Evolutionary conservation across 2,113 vertebrate species (phyloP), one percentile per base, ranked within the genome.

Genomic region (Eleginops maclovinus): DNA sequence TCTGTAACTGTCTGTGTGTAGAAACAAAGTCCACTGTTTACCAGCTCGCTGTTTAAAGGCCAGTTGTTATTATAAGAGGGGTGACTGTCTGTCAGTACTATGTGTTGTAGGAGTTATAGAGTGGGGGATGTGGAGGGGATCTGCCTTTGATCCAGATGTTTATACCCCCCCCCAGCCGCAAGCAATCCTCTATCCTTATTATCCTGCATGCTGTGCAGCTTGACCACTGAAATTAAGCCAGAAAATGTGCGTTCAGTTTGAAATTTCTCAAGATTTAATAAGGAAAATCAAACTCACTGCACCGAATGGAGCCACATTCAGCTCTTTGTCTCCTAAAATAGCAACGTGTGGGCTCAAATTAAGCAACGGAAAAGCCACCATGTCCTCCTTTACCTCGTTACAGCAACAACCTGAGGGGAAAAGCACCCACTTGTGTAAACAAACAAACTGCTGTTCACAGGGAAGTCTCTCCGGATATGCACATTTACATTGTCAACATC

Each of bases 121-220:
- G 76, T 71, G 62, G 63, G 82, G 79, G 68, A 46, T 54, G 77
- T 22, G 69, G 43, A 22, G 49, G 64, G 66, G 59, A 71, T 82
- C 64, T 65, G 72, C 76, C 50, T 65, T 71, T 87, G 84, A 56
- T 58, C 86, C 77, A 91, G 85, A 85, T 90, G 85, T 81, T 86
- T 81, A 64, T 12, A 68, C 5, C 8, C 59, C 62, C 9, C 64
- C 60, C 49, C 54, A 24, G 26, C 75, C 58, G n/a, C 15, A n/a
- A 66, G 36, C 26, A 16, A 65, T 22, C 11, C 21, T 58, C 58
- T 54, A 54, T 74, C 68, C 47, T 81, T 65, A 26, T 87, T 73
- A 86, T 84, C 81, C 58, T 62, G 78, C 47, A 76, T 10, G 21
- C 13, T 40, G 28, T 43, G 51, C 11, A 22, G 43, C 46, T 5